Base-by-base conservation (phyloP, 2,888 invertebrate genomes). In the Hemistola chrysoprasaria region DNA sequence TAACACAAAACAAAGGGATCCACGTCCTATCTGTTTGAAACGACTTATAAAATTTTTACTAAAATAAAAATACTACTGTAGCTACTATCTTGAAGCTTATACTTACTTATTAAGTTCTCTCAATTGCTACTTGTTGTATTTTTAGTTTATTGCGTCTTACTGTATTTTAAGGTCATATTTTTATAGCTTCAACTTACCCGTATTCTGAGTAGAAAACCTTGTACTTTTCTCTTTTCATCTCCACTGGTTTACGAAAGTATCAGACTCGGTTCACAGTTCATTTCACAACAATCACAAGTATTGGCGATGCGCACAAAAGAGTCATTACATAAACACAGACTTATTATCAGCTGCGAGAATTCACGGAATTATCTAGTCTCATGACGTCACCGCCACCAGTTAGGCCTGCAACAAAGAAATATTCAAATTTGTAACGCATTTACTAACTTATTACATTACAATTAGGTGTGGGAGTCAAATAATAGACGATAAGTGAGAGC, bases 151-250 rank as follows among this genome's bases (percentile, higher is more conserved):
- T n/a, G n/a, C n/a, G n/a, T n/a, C n/a, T n/a, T n/a, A n/a, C n/a
- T n/a, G n/a, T n/a, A 21, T 11, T 11, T 28, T 6, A 16, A 3
- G 3, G 10, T n/a, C n/a, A 7, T 20, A 29, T 25, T 2, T 11
- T 25, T 24, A 25, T 29, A 20, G 32, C 29, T 33, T 6, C 20
- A n/a, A 68, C 83, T 79, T 55, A 86, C 86, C 81, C 62, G 64
- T 76, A 59, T 76, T 71, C 65, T 62, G 64, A 70, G 59, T 60
- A 61, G 53, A 59, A 64, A 61, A 60, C 67, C 83, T 85, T 87
- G 65, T 86, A 86, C 78, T 88, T 88, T 87, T 86, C 87, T 77
- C 85, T 88, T 87, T 87, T 86, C 87, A 87, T 88, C 76, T 85
- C 87, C 80, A 78, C 75, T 71, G 57, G 62, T 68, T 71, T 67